phyloP scores from a whole-genome alignment of 2,113 vertebrate genomes.

The Symphodus melops region DNA sequence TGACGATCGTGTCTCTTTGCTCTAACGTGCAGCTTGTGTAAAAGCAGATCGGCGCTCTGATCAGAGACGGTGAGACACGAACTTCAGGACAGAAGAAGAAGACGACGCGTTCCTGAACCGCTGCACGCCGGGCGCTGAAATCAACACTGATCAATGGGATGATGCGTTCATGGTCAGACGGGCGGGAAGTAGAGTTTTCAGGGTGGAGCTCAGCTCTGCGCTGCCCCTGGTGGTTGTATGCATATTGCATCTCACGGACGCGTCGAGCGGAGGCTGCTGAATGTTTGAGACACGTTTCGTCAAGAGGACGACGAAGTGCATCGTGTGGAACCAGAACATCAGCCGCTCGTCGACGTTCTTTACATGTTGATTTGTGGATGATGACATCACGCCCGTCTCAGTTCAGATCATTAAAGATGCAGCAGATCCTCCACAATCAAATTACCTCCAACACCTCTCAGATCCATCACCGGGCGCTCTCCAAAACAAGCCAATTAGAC shows the following conservation, averaged over 20 bases:
- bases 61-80: not conserved
- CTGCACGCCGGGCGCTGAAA: too few species aligned
- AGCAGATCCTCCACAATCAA: constrained; percentile 60
- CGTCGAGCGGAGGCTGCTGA: too few species aligned
- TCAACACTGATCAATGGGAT: too few species aligned
- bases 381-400: constrained; percentile 23
- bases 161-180: too few species aligned
- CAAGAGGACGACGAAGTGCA: too few species aligned
- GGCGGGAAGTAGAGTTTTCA: too few species aligned
- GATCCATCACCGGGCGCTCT: constrained; percentile 63
- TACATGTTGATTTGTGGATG: not conserved
- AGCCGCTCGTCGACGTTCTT: not conserved
- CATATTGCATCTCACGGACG: too few species aligned
- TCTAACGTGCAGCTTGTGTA: not conserved
- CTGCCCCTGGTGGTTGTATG: too few species aligned
- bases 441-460: constrained; percentile 59
- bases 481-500: constrained; percentile 76
- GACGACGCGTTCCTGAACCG: too few species aligned
- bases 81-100: not conserved
- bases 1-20: constrained; percentile 29
- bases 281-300: too few species aligned
- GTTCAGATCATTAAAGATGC: constrained; percentile 67
- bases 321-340: not conserved
- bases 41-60: too few species aligned
- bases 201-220: too few species aligned